A percentile compares a stretch with the other conserved stretches of the same genome.
phyloP scores from a whole-genome alignment of 1,140 invertebrate species.

The Orchesella cincta region DNA sequence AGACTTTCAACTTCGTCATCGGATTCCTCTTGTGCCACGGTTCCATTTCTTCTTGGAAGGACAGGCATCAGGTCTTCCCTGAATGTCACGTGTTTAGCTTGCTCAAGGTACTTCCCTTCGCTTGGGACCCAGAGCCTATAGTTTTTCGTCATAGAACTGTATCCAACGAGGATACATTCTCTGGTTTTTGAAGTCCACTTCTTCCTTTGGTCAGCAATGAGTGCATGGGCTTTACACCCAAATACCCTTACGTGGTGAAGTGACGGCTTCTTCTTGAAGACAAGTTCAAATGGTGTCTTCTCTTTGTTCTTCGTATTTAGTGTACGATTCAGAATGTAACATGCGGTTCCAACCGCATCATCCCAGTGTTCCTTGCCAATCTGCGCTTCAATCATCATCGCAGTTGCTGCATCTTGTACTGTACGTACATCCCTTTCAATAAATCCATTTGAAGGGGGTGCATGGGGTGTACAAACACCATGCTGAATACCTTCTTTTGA shows the following conservation, averaged over 20 bases:
- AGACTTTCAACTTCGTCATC: too few species aligned
- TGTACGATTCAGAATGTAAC: not conserved
- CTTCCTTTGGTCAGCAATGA: too few species aligned
- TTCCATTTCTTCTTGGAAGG: too few species aligned
- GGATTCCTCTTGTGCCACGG: too few species aligned
- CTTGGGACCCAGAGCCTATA: too few species aligned
- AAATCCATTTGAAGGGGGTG: constrained; percentile 28
- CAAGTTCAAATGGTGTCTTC: constrained; percentile 12
- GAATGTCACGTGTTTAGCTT: too few species aligned
- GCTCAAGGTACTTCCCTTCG: too few species aligned
- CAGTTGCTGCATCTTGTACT: constrained; percentile 11
- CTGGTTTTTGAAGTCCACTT: not conserved
- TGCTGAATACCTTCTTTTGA: constrained; percentile 32
- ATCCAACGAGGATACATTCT: constrained; percentile 29
- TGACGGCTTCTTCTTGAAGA: constrained; percentile 47
- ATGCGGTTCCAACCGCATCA: constrained; percentile 31
- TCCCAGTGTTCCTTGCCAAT: constrained; percentile 24
- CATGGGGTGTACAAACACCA: constrained; percentile 23
- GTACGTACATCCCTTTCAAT: constrained; percentile 36
- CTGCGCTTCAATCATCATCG: constrained; percentile 29
- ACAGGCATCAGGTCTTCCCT: too few species aligned
- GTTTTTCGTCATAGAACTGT: too few species aligned
- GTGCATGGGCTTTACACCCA: constrained; percentile 51
- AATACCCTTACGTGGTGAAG: constrained; percentile 52
- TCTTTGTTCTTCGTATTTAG: constrained; percentile 6